Evolutionary conservation across 1,140 invertebrate species (phyloP).

Genomic region (Venturia canescens): DNA sequence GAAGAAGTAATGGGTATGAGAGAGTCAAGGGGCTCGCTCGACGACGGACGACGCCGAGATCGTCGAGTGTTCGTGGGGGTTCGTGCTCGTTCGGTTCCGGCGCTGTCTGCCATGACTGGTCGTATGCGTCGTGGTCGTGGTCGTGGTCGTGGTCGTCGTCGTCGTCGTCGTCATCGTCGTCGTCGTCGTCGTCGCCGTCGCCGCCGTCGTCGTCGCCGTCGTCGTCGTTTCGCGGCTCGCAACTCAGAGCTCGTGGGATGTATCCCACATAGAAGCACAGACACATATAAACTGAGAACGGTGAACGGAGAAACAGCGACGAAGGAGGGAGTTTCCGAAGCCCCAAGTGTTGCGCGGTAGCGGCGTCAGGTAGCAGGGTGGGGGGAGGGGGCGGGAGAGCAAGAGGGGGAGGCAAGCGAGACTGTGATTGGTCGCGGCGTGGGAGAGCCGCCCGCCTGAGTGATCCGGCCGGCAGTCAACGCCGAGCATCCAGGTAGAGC

Average conservation of each 20-base stretch:
- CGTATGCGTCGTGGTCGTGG: constrained; percentile 30
- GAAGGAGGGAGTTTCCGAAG: too few species aligned
- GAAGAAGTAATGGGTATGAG: not conserved
- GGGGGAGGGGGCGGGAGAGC: constrained; percentile 60
- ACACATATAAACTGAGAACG: not conserved
- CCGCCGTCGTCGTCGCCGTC: constrained; percentile 6
- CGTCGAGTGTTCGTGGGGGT: constrained; percentile 50
- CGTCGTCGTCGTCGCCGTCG: not conserved
- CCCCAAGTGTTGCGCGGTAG: constrained; percentile 29
- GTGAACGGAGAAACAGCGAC: not conserved
- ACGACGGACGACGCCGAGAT: constrained; percentile 1
- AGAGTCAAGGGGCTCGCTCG: not conserved
- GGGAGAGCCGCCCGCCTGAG: constrained; percentile 75
- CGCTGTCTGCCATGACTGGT: constrained; percentile 70
- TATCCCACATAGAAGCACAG: not conserved
- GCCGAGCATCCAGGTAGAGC: constrained; percentile 70
- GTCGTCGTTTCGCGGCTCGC: constrained; percentile 30
- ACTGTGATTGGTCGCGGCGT: constrained; percentile 74
- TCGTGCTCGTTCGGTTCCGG: constrained; percentile 61
- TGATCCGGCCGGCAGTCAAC: constrained; percentile 69
- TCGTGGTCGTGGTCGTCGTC: constrained; percentile 41
- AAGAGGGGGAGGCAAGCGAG: constrained; percentile 57
- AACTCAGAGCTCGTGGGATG: too few species aligned
- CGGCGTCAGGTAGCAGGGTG: constrained; percentile 54
- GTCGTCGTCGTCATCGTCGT: too few species aligned